Percentiles rank a stretch among this genome's conserved stretches.
Conservation (phyloP, 2,888 invertebrate species). For the Apeira syringaria region DNA sequence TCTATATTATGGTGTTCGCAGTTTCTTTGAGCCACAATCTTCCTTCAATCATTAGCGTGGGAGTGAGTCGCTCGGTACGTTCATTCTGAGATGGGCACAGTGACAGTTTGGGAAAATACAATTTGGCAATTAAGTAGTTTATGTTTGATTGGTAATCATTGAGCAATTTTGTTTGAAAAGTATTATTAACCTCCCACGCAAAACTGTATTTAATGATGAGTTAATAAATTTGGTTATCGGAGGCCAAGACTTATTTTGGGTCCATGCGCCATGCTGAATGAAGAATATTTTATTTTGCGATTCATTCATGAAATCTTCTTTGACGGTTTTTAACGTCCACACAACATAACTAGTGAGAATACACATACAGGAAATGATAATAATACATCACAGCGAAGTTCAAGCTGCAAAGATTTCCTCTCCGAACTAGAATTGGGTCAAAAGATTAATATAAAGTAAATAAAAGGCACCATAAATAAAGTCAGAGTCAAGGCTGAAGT, state of each 20-base stretch:
- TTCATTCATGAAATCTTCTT: too few relatives aligned
- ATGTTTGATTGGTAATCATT: not conserved
- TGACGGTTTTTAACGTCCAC: too few relatives aligned
- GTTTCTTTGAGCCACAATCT: constrained; percentile 13
- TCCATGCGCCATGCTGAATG: too few relatives aligned
- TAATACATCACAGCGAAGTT: constrained; percentile 2
- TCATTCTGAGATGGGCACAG: constrained; percentile 4
- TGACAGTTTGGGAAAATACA: constrained; percentile 7
- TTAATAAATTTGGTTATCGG: too few relatives aligned
- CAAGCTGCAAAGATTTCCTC: not conserved
- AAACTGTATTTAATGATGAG: too few relatives aligned
- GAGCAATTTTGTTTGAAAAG: not conserved
- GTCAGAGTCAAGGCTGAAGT: not conserved
- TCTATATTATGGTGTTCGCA: constrained; percentile 19
- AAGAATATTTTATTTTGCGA: too few relatives aligned
- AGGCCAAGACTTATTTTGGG: too few relatives aligned
- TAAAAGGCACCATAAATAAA: not conserved
- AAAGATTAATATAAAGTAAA: constrained; percentile 1
- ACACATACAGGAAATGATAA: not conserved
- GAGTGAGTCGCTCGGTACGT: constrained; percentile 5
- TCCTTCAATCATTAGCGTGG: constrained; percentile 23
- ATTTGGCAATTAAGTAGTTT: constrained; percentile 3
- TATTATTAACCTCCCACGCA: not conserved
- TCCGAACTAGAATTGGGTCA: not conserved
- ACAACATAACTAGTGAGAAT: not conserved